These are phyloP conservation scores for Anthopleura xanthogrammica DNA, from an alignment of 92 coral and sea anemone species.

Conservation along the genomic window DNA sequence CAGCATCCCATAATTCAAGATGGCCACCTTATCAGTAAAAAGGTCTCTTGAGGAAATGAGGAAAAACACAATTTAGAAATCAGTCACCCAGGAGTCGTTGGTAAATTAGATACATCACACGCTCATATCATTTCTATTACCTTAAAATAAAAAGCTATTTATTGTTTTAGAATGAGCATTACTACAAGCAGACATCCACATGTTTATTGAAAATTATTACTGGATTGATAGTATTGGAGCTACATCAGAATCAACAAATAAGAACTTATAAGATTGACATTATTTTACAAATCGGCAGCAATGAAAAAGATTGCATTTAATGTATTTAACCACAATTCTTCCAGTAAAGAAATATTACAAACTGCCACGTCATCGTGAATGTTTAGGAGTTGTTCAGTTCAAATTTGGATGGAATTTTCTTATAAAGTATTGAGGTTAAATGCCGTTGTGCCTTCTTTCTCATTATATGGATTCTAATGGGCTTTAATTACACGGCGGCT, in stretches of 20 bases:
- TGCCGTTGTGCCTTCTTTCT: neutral
- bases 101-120: too few relatives aligned
- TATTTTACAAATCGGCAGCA: neutral
- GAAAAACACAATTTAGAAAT: too few relatives aligned
- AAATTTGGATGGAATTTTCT: neutral
- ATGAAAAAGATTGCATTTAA: neutral
- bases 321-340: neutral
- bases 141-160: too few relatives aligned
- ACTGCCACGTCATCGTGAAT: neutral
- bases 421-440: neutral
- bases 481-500: too few relatives aligned
- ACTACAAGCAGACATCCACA: constrained; percentile 1
- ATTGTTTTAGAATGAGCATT: too few relatives aligned
- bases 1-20: too few relatives aligned
- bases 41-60: too few relatives aligned
- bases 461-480: neutral
- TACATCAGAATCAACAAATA: neutral
- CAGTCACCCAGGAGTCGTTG: too few relatives aligned
- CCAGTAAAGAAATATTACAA: neutral
- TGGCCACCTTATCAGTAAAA: too few relatives aligned
- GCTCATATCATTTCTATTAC: too few relatives aligned
- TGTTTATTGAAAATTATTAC: constrained; percentile 17
- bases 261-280: constrained; percentile 4
- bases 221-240: neutral
- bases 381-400: neutral